These are phyloP conservation scores for Phortica magna DNA, from an alignment of 2,888 invertebrate species.

Conservation along the genomic window DNA sequence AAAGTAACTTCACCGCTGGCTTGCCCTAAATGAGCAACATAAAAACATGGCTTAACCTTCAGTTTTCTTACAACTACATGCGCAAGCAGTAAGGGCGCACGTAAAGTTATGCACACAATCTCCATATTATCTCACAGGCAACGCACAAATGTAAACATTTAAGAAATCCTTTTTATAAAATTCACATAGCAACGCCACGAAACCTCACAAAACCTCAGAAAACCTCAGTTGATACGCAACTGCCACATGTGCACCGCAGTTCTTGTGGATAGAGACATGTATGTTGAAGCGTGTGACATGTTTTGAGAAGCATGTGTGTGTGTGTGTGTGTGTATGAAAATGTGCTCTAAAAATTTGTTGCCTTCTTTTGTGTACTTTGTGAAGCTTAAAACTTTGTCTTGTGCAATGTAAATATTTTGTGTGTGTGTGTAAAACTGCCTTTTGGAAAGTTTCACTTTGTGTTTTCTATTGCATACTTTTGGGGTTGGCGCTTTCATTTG, in stretches of 20 bases:
- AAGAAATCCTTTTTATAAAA: background rate
- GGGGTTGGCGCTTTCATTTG: background rate
- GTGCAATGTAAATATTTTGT: background rate
- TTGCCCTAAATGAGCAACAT: too few species aligned
- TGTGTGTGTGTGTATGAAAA: background rate
- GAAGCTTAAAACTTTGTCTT: background rate
- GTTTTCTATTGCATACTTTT: background rate
- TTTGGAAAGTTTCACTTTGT: background rate
- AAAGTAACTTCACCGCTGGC: too few species aligned
- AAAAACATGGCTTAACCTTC: too few species aligned
- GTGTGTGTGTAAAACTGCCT: background rate
- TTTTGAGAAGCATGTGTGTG: background rate
- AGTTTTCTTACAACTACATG: too few species aligned
- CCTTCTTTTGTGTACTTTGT: background rate
- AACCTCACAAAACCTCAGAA: background rate
- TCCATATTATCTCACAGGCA: background rate
- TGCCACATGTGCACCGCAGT: background rate
- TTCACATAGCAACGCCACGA: too few species aligned
- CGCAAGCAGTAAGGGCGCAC: background rate
- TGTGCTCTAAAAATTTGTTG: background rate
- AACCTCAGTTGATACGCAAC: background rate
- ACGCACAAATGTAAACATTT: background rate
- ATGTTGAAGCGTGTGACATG: background rate
- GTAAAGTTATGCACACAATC: slow-evolving; percentile 6
- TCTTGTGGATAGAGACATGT: too few species aligned